phyloP scores from a whole-genome alignment of 1,140 invertebrate species.

The Sinonovacula constricta region DNA sequence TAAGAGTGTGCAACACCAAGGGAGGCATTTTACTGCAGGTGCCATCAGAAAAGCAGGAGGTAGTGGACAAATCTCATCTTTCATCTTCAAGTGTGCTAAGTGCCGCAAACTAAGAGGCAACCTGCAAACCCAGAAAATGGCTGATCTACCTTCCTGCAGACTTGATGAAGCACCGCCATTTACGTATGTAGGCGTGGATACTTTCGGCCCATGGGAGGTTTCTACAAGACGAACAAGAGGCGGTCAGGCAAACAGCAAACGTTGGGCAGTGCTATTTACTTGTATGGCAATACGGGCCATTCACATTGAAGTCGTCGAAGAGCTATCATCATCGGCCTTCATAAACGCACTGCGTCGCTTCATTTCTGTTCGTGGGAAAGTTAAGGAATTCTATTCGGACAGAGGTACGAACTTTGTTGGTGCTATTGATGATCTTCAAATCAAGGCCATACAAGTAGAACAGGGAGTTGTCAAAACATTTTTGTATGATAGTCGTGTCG shows the following conservation, averaged over 20 bases:
- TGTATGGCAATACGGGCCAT: conserved; percentile 8
- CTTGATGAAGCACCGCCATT: background rate
- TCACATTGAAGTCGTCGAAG: conserved; percentile 17
- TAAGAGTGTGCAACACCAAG: conserved; percentile 44
- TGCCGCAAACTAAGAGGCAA: conserved; percentile 46
- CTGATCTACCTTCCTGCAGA: background rate
- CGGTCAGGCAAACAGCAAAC: background rate
- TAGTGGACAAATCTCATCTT: conserved; percentile 36
- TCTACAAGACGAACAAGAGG: background rate
- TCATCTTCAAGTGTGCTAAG: conserved; percentile 52
- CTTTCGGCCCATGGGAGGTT: conserved; percentile 22
- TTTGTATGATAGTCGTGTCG: background rate
- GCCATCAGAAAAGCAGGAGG: conserved; percentile 23
- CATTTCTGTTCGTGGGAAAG: background rate
- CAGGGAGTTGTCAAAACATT: background rate
- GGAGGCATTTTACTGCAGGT: conserved; percentile 38
- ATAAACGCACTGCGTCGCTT: conserved; percentile 12
- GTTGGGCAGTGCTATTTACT: conserved; percentile 19
- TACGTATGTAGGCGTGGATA: conserved; percentile 10
- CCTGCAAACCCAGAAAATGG: conserved; percentile 14
- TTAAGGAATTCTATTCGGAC: background rate
- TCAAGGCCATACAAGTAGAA: background rate
- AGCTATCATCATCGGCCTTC: background rate
- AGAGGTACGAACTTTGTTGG: conserved; percentile 17
- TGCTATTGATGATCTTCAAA: background rate